Conservation (phyloP, 92 coral and sea anemone species). For the Epizoanthus rinbou region DNA sequence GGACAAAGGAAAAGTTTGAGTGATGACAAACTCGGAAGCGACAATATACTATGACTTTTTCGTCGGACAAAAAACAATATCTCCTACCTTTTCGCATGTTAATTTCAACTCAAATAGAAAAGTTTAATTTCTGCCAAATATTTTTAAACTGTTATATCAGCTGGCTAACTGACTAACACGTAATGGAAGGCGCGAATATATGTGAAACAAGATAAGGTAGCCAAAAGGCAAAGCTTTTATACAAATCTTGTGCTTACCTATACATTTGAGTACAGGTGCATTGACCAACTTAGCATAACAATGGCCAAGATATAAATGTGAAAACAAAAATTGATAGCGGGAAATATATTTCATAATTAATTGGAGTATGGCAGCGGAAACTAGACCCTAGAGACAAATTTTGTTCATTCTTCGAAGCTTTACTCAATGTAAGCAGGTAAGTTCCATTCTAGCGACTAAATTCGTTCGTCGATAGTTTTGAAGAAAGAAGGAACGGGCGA, state of each 20-base stretch:
- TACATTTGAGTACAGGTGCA: slow-evolving; percentile 74
- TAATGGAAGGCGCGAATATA: slow-evolving; percentile 47
- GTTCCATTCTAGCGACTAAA: slow-evolving; percentile 45
- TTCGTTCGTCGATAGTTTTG: slow-evolving; percentile 16
- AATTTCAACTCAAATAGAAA: slow-evolving; percentile 75
- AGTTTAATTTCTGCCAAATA: slow-evolving; percentile 73
- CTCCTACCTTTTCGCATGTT: slow-evolving; percentile 56
- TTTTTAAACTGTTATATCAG: slow-evolving; percentile 71
- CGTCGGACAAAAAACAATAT: slow-evolving; percentile 40
- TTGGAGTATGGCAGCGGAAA: slow-evolving; percentile 93
- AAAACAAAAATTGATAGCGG: slow-evolving; percentile 94
- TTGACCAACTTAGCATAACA: slow-evolving; percentile 92
- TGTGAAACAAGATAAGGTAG: slow-evolving; percentile 77
- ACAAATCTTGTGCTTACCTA: slow-evolving; percentile 79
- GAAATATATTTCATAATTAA: slow-evolving; percentile 94
- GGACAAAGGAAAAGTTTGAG: slow-evolving; percentile 33
- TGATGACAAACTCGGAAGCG: slow-evolving; percentile 39
- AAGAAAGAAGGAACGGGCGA: not conserved
- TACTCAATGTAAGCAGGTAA: slow-evolving; percentile 66
- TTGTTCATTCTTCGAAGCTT: slow-evolving; percentile 71
- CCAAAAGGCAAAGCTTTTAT: slow-evolving; percentile 95
- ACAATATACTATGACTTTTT: slow-evolving; percentile 26
- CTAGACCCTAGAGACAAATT: slow-evolving; percentile 74
- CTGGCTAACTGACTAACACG: slow-evolving; percentile 57
- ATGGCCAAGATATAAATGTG: slow-evolving; percentile 87